Base-by-base conservation (phyloP, 2,888 invertebrate genomes). In the Celastrina argiolus region DNA sequence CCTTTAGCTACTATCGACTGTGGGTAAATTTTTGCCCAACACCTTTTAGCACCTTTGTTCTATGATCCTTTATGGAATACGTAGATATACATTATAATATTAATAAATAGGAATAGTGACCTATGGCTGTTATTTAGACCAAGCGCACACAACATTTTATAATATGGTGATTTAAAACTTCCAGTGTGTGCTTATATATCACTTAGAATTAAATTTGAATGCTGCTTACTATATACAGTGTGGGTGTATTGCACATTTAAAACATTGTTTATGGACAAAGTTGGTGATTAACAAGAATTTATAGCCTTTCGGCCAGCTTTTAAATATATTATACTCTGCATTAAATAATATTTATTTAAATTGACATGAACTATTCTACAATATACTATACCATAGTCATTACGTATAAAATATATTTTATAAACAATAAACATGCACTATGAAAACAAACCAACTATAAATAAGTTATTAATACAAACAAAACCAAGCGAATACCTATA, bases 381-480 rank as follows among this genome's bases (percentile, higher is more conserved):
- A 71, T 64, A 69, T 66, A 67, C 41, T 56, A 59, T 64, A 51
- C 51, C 51, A 6, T 51, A 68, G 41, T 51, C 56, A 64, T 67
- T 64, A 68, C 69, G 64, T 66, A 69, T 69, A 61, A 68, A 69
- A 68, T 66, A 70, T 70, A 73, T 65, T 65, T 70, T 70, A 67
- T 69, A 66, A 68, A 73, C 63, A 70, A 67, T 69, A 66, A 68
- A 73, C 63, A 70, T 69, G 70, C 67, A 70, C 68, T 69, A 84
- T 83, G 83, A 84, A 80, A 81, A 85, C 81, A 82, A 83, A 86
- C 72, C 83, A 81, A 81, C 81, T 75, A 76, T 72, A 75, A 84
- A 84, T 87, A 87, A 84, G 83, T 85, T 86, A 87, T 78, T 80
- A 80, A 81, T 82, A 84, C 80, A 83, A 85, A 82, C 80, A 83